Conservation (phyloP, 2,888 invertebrate species). For the Andrena minutula region DNA sequence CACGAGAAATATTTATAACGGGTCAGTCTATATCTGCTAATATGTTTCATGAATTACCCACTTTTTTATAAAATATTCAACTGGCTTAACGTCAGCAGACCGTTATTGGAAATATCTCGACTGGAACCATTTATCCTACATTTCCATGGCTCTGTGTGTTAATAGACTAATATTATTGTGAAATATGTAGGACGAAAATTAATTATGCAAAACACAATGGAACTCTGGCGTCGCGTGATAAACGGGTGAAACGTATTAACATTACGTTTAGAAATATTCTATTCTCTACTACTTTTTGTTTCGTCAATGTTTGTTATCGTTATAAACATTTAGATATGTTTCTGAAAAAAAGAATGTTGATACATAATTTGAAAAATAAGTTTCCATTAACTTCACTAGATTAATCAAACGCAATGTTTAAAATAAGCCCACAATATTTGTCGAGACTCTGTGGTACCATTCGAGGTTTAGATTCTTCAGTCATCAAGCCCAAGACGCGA, state of each 20-base stretch:
- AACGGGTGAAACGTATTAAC: not conserved
- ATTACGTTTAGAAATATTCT: not conserved
- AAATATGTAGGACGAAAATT: constrained; percentile 21
- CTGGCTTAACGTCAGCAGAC: constrained; percentile 4
- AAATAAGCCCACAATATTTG: not conserved
- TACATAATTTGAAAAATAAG: too few relatives aligned
- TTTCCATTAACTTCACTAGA: not conserved
- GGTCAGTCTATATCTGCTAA: not conserved
- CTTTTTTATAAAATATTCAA: constrained; percentile 17
- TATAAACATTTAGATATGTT: not conserved
- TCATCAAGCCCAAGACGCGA: not conserved
- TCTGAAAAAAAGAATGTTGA: not conserved
- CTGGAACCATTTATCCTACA: constrained; percentile 9
- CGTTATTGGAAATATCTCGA: constrained; percentile 35
- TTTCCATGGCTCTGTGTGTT: not conserved
- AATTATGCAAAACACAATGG: constrained; percentile 2
- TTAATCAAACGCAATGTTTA: not conserved
- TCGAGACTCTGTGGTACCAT: not conserved
- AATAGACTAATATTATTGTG: not conserved
- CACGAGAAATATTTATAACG: too few relatives aligned
- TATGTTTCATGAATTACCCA: not conserved
- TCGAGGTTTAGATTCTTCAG: not conserved
- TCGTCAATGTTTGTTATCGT: too few relatives aligned
- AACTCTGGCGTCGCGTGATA: not conserved
- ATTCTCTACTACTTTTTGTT: too few relatives aligned